A percentile compares a stretch with the other conserved stretches of the same genome.
Evolutionary conservation across 2,888 invertebrate species (phyloP).

Genomic region (Tyria jacobaeae): DNA sequence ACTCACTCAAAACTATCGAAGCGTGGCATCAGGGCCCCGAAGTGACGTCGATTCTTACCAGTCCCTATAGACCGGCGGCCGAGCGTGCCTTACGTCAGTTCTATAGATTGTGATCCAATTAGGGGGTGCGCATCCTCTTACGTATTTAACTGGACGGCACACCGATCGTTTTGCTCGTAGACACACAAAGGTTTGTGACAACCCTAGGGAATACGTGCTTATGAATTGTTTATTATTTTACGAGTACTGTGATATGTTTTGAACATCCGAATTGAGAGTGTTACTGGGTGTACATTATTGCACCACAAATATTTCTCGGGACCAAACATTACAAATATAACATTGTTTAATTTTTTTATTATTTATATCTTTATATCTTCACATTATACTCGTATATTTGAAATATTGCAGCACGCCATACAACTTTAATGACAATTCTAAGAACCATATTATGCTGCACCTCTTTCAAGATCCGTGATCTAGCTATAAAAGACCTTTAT

Average conservation of each 20-base stretch:
- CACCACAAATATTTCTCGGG: neutral
- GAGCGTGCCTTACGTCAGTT: conserved; percentile 72
- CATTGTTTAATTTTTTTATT: no score
- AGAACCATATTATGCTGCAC: no score
- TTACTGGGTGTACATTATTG: neutral
- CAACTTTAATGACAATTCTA: no score
- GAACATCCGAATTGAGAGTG: conserved; percentile 7
- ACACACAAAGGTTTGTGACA: conserved; percentile 50
- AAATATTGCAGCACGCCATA: no score
- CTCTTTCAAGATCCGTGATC: no score
- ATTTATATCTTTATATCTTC: no score
- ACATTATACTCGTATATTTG: no score
- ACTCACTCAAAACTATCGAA: conserved; percentile 57
- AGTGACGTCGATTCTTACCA: conserved; percentile 61
- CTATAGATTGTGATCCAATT: conserved; percentile 82
- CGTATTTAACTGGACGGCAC: conserved; percentile 79
- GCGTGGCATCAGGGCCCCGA: conserved; percentile 60
- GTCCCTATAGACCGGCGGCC: conserved; percentile 60
- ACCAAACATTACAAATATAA: neutral
- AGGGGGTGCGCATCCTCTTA: conserved; percentile 79
- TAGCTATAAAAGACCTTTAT: no score
- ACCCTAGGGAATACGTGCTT: conserved; percentile 42
- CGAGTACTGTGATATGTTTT: conserved; percentile 38
- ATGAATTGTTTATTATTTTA: conserved; percentile 47
- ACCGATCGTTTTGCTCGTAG: conserved; percentile 62